A percentile compares a stretch with the other conserved stretches of the same genome.
Conservation (phyloP, 2,797 vertebrate genomes). For the Hippopotamyrus pictus region DNA sequence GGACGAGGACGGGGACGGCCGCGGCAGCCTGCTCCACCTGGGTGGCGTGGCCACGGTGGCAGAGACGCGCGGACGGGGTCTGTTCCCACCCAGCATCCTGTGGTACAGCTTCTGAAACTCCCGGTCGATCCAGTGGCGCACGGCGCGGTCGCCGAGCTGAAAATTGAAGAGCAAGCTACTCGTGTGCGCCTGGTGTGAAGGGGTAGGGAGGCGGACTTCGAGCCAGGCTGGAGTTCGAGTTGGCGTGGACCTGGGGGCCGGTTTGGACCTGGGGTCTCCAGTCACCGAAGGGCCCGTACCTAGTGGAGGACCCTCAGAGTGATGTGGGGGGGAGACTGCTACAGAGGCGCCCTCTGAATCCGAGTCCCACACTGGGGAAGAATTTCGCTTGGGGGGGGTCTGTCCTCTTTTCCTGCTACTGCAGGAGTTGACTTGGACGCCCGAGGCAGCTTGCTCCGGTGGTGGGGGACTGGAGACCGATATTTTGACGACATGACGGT, state of each 20-base stretch:
- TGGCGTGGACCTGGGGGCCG: background rate
- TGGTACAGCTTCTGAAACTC: constrained; percentile 58
- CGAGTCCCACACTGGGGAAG: background rate
- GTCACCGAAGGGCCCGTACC: background rate
- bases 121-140: constrained; percentile 44
- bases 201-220: background rate
- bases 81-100: constrained; percentile 53
- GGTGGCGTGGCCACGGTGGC: constrained; percentile 27
- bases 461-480: background rate
- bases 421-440: background rate
- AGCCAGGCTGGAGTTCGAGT: background rate
- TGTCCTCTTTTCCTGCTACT: background rate
- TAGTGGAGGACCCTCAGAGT: background rate
- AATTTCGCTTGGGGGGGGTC: background rate
- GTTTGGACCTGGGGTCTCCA: background rate
- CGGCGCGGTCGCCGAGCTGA: background rate
- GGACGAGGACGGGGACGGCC: constrained; percentile 34
- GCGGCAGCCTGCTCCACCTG: background rate
- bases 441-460: background rate
- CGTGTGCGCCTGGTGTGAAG: background rate
- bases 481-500: background rate
- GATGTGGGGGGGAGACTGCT: background rate
- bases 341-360: background rate
- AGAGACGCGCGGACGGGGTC: background rate
- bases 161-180: constrained; percentile 40